Evolutionary conservation across 2,113 vertebrate species (phyloP), one percentile per base, ranked within the genome.

Genomic region (Tragelaphus imberbis): DNA sequence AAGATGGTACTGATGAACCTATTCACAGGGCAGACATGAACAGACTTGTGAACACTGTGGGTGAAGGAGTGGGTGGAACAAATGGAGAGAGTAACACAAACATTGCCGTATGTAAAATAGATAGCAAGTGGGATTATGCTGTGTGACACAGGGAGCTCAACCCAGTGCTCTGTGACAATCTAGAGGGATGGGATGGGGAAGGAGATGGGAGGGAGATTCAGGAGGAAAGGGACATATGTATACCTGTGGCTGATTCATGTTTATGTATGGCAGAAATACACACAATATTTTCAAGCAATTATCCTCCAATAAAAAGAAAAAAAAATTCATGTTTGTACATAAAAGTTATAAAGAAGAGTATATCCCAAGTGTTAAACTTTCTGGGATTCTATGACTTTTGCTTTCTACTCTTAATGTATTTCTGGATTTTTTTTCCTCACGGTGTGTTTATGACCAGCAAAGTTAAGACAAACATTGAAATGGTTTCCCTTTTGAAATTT

Each of bases 401-500:
- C 21, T 84, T 91, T 94, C 10, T 87, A 19, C 90, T 16, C 56
- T 94, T 90, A 68, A 89, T 92, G 12, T 28, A 63, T 30, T 79
- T 92, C 55, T 44, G 53, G 21, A 58, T 12, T 81, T 75, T 61
- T 90, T 65, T 85, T 90, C 63, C 59, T 58, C 61, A 58, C 1
- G 27, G 63, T 84, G 10, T 17, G 49, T 95, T 71, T 90, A 36
- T 92, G 68, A 92, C 55, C 75, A 92, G 89, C 8, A 93, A 90
- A 87, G 27, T 95, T 93, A 96, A 95, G 47, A 56, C 47, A 87
- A 44, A 93, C 75, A 77, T 93, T 93, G 79, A 95, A 90, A 95
- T 30, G 61, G 17, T 33, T 95, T 95, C 53, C 49, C 51, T 75
- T 91, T 94, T 92, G 77, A 88, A 97, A 27, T 90, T 56, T 63